Evolutionary conservation across 2,888 invertebrate genomes (phyloP).

Genomic region (Drosophila mimetica): DNA sequence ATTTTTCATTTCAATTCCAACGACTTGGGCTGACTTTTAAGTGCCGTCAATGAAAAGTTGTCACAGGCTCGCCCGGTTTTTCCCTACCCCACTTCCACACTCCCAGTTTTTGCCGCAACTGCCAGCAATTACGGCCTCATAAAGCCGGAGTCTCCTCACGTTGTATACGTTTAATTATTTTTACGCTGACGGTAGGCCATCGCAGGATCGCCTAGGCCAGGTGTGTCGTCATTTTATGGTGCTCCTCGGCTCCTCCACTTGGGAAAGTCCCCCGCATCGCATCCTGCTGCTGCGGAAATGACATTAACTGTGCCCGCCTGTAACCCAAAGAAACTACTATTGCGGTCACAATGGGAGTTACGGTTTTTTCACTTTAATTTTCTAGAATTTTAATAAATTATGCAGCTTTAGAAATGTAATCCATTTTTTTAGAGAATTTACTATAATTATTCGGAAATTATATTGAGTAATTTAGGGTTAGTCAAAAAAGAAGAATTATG

Average conservation of each 20-base stretch:
- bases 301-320: slow-evolving; percentile 24
- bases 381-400: no score
- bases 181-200: slow-evolving; percentile 47
- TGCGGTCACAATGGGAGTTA: slow-evolving; percentile 4
- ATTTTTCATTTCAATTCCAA: slow-evolving; percentile 74
- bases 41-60: slow-evolving; percentile 65
- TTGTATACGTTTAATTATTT: slow-evolving; percentile 71
- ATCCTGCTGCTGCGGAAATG: slow-evolving; percentile 8
- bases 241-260: background rate
- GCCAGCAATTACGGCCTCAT: slow-evolving; percentile 52
- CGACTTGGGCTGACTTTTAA: slow-evolving; percentile 57
- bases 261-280: background rate
- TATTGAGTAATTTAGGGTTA: no score
- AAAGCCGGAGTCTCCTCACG: slow-evolving; percentile 47
- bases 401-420: no score
- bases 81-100: background rate
- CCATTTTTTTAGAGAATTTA: no score
- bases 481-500: no score
- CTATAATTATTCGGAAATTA: no score
- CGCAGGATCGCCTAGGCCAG: slow-evolving; percentile 21
- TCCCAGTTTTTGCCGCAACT: slow-evolving; percentile 1
- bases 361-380: no score
- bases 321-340: slow-evolving; percentile 14
- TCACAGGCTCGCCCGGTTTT: slow-evolving; percentile 8
- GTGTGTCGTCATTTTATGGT: slow-evolving; percentile 33